Percentiles rank a stretch among this genome's conserved stretches.
Conservation (phyloP, 2,113 vertebrate genomes). For the Tachuris rubrigastra region DNA sequence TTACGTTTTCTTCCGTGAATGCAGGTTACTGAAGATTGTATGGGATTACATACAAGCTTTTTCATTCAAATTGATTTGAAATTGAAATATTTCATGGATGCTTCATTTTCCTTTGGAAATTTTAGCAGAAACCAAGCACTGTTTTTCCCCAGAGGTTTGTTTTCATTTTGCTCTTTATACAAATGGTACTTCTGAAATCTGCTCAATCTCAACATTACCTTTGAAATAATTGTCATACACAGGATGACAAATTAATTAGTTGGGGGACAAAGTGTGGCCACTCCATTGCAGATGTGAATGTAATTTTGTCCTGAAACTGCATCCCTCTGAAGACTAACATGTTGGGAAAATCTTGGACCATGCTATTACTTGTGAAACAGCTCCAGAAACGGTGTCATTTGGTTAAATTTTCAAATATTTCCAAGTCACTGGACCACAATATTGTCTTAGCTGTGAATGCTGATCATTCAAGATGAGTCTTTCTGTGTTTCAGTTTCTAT, state of each 20-base stretch:
- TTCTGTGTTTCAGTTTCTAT: neutral
- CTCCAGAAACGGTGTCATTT: neutral
- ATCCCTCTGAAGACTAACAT: rapidly evolving
- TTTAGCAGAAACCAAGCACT: neutral
- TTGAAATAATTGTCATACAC: neutral
- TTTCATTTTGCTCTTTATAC: neutral
- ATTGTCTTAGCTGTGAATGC: neutral
- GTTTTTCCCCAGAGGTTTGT: neutral
- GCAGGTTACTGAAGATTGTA: neutral
- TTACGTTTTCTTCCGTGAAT: neutral
- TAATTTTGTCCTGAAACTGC: neutral
- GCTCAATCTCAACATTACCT: neutral
- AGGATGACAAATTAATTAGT: neutral
- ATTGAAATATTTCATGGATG: neutral
- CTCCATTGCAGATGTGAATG: neutral
- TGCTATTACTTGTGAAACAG: neutral
- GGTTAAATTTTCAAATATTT: neutral
- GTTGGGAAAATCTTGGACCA: neutral
- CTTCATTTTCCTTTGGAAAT: neutral
- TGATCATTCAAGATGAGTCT: neutral
- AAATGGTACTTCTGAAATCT: neutral
- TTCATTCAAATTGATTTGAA: neutral
- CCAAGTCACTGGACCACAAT: neutral
- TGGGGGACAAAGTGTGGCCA: neutral
- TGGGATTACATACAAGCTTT: neutral